phyloP scores from a whole-genome alignment of 2,888 invertebrate species.

The Drosophila mettleri region DNA sequence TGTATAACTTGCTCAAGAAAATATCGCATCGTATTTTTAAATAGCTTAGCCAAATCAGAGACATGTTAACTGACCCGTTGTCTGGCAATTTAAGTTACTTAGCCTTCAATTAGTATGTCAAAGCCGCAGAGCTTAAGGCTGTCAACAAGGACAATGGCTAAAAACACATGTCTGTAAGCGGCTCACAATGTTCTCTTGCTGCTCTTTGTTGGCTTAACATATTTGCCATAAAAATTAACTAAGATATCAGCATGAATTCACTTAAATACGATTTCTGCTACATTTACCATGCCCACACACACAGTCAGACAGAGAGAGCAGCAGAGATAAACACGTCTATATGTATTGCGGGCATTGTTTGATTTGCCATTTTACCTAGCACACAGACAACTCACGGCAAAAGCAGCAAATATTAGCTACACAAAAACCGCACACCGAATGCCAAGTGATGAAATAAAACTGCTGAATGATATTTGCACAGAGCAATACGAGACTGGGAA shows the following conservation, averaged over 20 bases:
- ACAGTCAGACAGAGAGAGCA: slow-evolving; percentile 6
- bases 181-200: slow-evolving; percentile 17
- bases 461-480: slow-evolving; percentile 36
- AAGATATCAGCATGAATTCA: slow-evolving; percentile 80
- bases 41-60: slow-evolving; percentile 6
- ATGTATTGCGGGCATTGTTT: slow-evolving; percentile 54
- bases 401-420: slow-evolving; percentile 49
- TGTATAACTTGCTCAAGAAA: not conserved
- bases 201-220: slow-evolving; percentile 45
- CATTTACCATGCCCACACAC: slow-evolving; percentile 50
- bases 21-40: not conserved
- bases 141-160: slow-evolving; percentile 34
- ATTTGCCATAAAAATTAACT: slow-evolving; percentile 78
- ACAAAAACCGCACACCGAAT: slow-evolving; percentile 39
- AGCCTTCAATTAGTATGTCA: slow-evolving; percentile 51
- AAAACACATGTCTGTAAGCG: slow-evolving; percentile 24
- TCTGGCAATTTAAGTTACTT: slow-evolving; percentile 39
- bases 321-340: slow-evolving; percentile 8
- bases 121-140: slow-evolving; percentile 40
- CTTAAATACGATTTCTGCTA: slow-evolving; percentile 71
- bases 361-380: slow-evolving; percentile 72
- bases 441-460: slow-evolving; percentile 33
- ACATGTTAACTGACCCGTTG: slow-evolving; percentile 27
- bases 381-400: slow-evolving; percentile 39
- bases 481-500: slow-evolving; percentile 19